Percentiles rank a stretch among this genome's conserved stretches.
Evolutionary conservation across 2,797 vertebrate genomes (phyloP).

Genomic region (Choloepus didactylus): DNA sequence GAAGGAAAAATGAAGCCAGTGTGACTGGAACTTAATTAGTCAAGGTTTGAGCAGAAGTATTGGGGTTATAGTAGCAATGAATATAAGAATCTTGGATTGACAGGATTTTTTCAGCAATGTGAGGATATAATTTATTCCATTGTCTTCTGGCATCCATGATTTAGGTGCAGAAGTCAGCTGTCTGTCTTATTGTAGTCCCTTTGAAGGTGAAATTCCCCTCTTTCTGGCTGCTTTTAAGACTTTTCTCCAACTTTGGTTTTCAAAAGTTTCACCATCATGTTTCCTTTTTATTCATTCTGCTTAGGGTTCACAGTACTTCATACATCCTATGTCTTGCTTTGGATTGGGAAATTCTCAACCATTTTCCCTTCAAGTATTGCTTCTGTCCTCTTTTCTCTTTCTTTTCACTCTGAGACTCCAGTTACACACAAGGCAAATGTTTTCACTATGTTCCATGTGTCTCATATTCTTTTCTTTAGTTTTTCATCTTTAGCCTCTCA

Average conservation of each 20-base stretch:
- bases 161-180: neutral
- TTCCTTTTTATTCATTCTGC: slow-evolving; percentile 48
- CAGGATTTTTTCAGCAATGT: slow-evolving; percentile 1
- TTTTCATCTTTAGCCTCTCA: neutral
- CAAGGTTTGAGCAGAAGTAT: neutral
- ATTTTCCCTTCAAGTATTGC: neutral
- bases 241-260: slow-evolving; percentile 46
- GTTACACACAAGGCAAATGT: neutral
- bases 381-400: slow-evolving; percentile 30
- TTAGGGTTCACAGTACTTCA: neutral
- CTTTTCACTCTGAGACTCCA: slow-evolving; percentile 24
- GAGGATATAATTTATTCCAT: neutral
- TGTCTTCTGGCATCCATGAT: neutral
- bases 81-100: neutral
- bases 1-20: neutral
- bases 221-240: neutral
- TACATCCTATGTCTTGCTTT: neutral
- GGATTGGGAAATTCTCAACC: slow-evolving; percentile 52
- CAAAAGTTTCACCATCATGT: neutral
- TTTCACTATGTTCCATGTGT: neutral
- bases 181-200: neutral
- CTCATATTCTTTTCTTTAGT: neutral
- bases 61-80: neutral
- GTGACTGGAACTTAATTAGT: neutral
- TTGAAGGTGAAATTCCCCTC: neutral